phyloP scores from a whole-genome alignment of 1,140 invertebrate species.

The Panulirus ornatus region DNA sequence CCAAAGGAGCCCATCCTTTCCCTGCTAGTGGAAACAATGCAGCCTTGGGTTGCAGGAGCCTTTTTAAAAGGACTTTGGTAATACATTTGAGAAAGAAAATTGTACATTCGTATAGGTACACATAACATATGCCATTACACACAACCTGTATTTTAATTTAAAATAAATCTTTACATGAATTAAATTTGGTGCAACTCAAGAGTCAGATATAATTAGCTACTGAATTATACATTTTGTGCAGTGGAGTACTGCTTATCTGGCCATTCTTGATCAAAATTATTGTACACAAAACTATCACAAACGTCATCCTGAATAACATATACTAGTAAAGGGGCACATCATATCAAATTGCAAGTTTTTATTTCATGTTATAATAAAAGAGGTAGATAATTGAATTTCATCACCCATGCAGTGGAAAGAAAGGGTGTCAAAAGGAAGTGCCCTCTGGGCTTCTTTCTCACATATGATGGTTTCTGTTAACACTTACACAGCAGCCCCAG shows the following conservation, averaged over 20 bases:
- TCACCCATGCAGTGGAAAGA: not conserved
- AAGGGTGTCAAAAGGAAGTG: too few relatives aligned
- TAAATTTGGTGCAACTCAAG: not conserved
- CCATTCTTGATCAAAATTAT: not conserved
- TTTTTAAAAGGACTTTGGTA: too few relatives aligned
- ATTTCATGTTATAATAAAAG: not conserved
- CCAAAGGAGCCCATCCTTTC: too few relatives aligned
- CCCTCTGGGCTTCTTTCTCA: not conserved
- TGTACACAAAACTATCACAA: not conserved
- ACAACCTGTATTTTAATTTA: too few relatives aligned
- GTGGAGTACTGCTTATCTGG: conserved; percentile 8
- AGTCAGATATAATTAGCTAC: too few relatives aligned
- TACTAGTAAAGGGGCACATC: not conserved
- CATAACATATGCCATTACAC: too few relatives aligned
- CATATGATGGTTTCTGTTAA: too few relatives aligned
- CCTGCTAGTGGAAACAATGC: too few relatives aligned
- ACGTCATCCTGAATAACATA: not conserved
- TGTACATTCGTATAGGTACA: too few relatives aligned
- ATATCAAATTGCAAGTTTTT: not conserved
- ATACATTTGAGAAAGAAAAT: too few relatives aligned
- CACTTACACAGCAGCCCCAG: not conserved
- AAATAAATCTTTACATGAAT: not conserved
- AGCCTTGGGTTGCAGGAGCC: too few relatives aligned
- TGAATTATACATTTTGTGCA: too few relatives aligned
- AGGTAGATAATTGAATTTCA: not conserved